These are phyloP conservation scores for Hyperopisus bebe DNA, from an alignment of 2,113 vertebrate species.

Conservation along the genomic window DNA sequence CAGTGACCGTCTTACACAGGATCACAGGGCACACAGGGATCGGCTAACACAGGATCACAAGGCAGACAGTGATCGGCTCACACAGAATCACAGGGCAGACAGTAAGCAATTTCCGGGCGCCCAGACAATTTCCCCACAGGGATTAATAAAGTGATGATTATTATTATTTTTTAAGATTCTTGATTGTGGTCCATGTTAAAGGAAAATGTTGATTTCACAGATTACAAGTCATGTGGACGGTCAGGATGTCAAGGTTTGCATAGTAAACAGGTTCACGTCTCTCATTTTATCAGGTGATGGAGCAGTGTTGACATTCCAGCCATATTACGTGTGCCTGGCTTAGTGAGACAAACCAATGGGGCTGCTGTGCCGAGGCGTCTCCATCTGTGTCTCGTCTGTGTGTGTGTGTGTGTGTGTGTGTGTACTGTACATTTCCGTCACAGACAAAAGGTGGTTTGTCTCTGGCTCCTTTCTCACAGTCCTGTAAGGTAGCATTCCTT, in stretches of 20 bases:
- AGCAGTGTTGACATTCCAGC: slow-evolving; percentile 5
- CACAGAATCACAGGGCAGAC: not conserved
- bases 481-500: slow-evolving; percentile 38
- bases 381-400: not conserved
- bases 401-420: not conserved
- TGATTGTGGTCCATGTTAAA: not conserved
- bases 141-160: no score
- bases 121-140: no score
- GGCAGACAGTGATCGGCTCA: not conserved
- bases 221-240: not conserved
- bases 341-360: not conserved
- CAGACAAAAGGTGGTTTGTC: slow-evolving; percentile 27
- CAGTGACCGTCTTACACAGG: not conserved
- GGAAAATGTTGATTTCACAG: not conserved
- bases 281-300: not conserved
- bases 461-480: not conserved
- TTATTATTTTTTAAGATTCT: not conserved
- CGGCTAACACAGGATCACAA: not conserved
- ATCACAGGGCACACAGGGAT: not conserved
- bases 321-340: not conserved
- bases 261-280: not conserved
- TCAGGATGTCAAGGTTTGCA: not conserved
- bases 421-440: not conserved
- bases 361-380: not conserved
- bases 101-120: no score